Evolutionary conservation across 2,113 vertebrate species (phyloP), one percentile per base, ranked within the genome.

Genomic region (Irena cyanogastra): DNA sequence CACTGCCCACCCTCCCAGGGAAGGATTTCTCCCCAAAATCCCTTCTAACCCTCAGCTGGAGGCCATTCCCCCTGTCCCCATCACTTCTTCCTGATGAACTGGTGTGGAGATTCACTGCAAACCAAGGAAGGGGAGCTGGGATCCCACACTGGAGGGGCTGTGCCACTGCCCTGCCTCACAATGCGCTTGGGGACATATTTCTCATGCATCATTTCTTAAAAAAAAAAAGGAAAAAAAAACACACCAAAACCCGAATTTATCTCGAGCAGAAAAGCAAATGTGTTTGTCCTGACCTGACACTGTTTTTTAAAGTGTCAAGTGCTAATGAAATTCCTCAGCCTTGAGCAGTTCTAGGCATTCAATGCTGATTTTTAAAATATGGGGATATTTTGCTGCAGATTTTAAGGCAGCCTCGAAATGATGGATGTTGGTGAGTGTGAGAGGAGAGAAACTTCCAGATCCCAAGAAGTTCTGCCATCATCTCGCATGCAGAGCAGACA

Each of bases 271-370:
- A 83, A 72, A 88, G 96, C 22, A 78, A 95, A 89, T 69, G 84
- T 91, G 72, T 87, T 90, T 93, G 88, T 94, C 95, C 91, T 77
- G 87, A 88, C 93, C 90, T 70, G 89, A 79, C 94, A 56, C 93
- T 93, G 93, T 87, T 93, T 95, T 95, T 82, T 86, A 74, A 96
- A 89, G 94, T 93, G 93, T 95, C 85, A 77, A 92, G 94, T 94
- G 95, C 94, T 96, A 96, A 97, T 96, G 95, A 97, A 92, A 97
- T 97, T 94, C 94, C 93, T 90, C 81, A 93, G 96, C 96, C 96
- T 91, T 87, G 82, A 94, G 96, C 90, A 66, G 81, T 31, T 94
- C 65, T 35, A 72, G 89, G 94, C 94, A 69, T 31, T 87, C 31
- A 14, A 4, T 12, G 83, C 3, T 78, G 85, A 68, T 69, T 81